Evolutionary conservation across 2,888 invertebrate species (phyloP), one percentile per base, ranked within the genome.

Genomic region (Mylabris sibirica): DNA sequence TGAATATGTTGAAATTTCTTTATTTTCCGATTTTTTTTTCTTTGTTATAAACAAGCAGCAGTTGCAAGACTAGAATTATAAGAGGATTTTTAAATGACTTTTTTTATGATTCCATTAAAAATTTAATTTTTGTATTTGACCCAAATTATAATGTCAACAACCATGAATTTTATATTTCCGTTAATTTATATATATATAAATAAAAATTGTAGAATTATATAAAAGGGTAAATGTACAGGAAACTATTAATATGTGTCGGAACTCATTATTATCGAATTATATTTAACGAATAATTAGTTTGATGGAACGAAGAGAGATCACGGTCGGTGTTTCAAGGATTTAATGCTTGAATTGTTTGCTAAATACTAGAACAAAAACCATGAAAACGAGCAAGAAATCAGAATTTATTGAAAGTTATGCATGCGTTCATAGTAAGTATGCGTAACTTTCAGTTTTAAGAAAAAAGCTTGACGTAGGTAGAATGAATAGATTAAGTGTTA

Each of bases 151-250:
- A 20, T 20, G 3, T 22, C 49, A 20, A 22, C 49, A 49, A 49
- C 49, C 49, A 20, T 49, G 20, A 49, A 49, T 44, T 49, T 44
- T 8, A 22, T 49, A 20, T 49, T 49, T 49, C 49, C 49, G 49
- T 49, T 11, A 17, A 9, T 49, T 49, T 49, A 20, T 49, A 49
- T 49, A 11, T 49, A 20, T n/a, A 44, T n/a, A 4, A 44, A 17
- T 17, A 38, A 38, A 38, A 12, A n/a, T 17, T n/a, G n/a, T n/a
- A n/a, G n/a, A 3, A n/a, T n/a, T 14, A 3, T 38, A 14, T 14
- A 38, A 44, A 49, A 49, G 20, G 49, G 49, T 20, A 49, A n/a
- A 20, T 49, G 20, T 20, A 20, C 49, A 49, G 49, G 49, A 49
- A 49, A 49, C 9, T 20, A 49, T 49, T 49, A 49, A 22, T 22